Base-by-base conservation (phyloP, 2,888 invertebrate genomes). In the Nymphalis c-album region DNA sequence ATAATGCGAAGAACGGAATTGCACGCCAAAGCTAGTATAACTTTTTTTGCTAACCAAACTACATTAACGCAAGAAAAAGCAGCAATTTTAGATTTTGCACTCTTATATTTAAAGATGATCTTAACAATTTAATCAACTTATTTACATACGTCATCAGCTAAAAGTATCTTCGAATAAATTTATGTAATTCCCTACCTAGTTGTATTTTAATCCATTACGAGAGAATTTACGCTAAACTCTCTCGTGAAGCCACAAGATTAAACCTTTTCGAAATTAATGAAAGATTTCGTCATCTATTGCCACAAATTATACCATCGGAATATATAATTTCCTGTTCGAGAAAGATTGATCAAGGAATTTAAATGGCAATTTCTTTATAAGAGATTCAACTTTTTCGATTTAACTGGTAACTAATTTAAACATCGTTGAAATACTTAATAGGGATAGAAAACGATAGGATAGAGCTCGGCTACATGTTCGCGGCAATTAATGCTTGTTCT, bases 291-390 rank as follows among this genome's bases (percentile, higher is more conserved):
- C 40, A 35, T 57, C 57, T 57, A 57, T 57, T 63, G 59, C 60
- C 63, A 63, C 63, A 67, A 64, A 70, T 70, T 68, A 70, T 64
- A 64, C 62, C 48, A 63, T 67, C 55, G 64, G 64, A 68, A 71
- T 58, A 58, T 67, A 65, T 70, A 71, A 71, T 71, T 63, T 71
- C 67, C 70, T 67, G 60, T n/a, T 67, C 60, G 60, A 62, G 64
- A 59, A 64, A 67, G 64, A 67, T 67, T 69, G 67, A 69, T 71
- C 60, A 64, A 67, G 69, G 58, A 71, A 70, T 71, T 70, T 69
- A 67, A 71, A 63, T 61, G 51, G 51, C 67, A 70, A 71, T 68
- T 47, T 57, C 68, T 59, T 65, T 58, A 58, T 51, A 47, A 55
- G 45, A 68, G 63, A 65, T 65, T 68, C 60, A 60, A 66, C 63